Percentiles rank a stretch among this genome's conserved stretches.
These are phyloP conservation scores for Petrocephalus sullivani DNA, from an alignment of 2,797 vertebrate species.

Conservation along the genomic window DNA sequence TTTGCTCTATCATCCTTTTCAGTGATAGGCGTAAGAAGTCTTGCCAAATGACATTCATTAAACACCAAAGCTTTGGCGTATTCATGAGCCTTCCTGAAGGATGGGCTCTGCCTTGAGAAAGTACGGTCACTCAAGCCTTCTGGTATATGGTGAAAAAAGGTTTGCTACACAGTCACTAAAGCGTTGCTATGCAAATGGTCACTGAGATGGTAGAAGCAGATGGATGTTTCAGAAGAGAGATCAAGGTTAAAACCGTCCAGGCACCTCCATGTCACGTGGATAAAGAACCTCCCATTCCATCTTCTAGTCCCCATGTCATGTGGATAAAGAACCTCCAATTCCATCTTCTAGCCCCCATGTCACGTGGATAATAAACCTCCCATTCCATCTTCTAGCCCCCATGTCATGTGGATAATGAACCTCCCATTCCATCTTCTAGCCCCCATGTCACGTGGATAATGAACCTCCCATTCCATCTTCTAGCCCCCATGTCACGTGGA, in stretches of 20 bases:
- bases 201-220: not conserved
- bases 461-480: too few species aligned
- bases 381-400: too few species aligned
- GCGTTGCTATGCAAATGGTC: not conserved
- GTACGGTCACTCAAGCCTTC: not conserved
- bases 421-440: too few species aligned
- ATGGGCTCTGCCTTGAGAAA: not conserved
- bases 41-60: not conserved
- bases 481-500: too few species aligned
- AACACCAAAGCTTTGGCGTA: not conserved
- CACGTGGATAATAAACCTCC: not conserved
- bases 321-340: not conserved
- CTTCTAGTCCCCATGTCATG: not conserved
- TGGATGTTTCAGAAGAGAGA: not conserved
- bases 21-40: not conserved
- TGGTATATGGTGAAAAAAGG: not conserved
- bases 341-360: not conserved
- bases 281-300: not conserved
- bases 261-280: not conserved
- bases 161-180: not conserved
- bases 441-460: too few species aligned
- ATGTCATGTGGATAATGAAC: too few species aligned
- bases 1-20: not conserved
- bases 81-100: not conserved
- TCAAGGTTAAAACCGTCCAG: not conserved